Evolutionary conservation across 2,113 vertebrate species (phyloP).

Genomic region (Stigmatopora argus): DNA sequence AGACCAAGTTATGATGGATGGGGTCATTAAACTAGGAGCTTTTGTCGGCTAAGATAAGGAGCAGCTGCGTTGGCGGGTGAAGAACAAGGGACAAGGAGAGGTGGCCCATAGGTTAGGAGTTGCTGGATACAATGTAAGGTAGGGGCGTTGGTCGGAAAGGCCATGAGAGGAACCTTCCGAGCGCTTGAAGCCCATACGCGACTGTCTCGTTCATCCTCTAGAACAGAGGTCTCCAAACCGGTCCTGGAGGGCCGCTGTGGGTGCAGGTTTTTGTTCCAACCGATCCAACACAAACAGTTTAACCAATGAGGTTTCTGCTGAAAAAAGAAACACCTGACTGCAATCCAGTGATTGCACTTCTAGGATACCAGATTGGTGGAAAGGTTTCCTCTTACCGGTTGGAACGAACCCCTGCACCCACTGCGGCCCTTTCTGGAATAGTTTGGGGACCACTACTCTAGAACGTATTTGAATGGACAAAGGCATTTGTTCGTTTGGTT

Average conservation of each 20-base stretch:
- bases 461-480: not conserved
- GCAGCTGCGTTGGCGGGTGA: constrained; percentile 7
- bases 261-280: too few relatives aligned
- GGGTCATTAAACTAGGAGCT: constrained; percentile 4
- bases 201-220: not conserved
- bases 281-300: too few relatives aligned
- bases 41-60: constrained; percentile 10
- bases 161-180: not conserved
- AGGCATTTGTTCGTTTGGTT: not conserved
- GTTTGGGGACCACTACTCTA: too few relatives aligned
- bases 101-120: not conserved
- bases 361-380: too few relatives aligned
- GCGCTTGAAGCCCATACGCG: not conserved
- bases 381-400: too few relatives aligned
- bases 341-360: too few relatives aligned
- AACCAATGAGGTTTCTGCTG: too few relatives aligned
- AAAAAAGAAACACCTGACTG: too few relatives aligned
- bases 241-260: too few relatives aligned
- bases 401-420: too few relatives aligned
- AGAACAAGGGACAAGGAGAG: constrained; percentile 8
- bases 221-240: too few relatives aligned
- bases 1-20: constrained; percentile 10
- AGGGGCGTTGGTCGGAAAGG: not conserved
- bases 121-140: not conserved
- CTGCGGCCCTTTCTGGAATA: too few relatives aligned